phyloP scores from a whole-genome alignment of 1,140 invertebrate genomes.

The Dufourea novaeangliae region DNA sequence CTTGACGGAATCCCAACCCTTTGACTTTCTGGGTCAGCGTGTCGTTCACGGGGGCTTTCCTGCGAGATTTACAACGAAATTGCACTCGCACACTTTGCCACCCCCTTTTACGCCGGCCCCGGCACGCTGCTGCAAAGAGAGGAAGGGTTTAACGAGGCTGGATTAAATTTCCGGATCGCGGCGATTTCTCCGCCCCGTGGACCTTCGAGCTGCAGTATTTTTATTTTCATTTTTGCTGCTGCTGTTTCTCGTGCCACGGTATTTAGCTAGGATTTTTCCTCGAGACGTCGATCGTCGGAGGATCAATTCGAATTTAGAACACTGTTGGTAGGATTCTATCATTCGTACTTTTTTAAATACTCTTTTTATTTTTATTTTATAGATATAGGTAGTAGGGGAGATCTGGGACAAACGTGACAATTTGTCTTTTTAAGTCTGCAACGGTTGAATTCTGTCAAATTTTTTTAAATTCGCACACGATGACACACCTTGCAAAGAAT shows the following conservation, averaged over 20 bases:
- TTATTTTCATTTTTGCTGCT: background rate
- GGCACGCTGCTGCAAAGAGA: background rate
- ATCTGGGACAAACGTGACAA: no score
- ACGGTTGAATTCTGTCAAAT: no score
- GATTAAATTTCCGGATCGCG: conserved; percentile 44
- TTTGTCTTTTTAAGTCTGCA: no score
- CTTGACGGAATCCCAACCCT: conserved; percentile 58
- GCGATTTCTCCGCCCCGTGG: conserved; percentile 13
- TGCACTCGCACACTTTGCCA: conserved; percentile 33
- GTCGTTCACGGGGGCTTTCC: conserved; percentile 53
- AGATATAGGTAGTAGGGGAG: no score
- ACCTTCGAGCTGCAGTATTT: background rate
- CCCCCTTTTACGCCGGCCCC: background rate
- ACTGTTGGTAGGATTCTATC: no score
- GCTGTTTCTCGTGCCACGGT: background rate
- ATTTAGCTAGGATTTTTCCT: background rate
- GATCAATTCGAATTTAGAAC: no score
- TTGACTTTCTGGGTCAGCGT: conserved; percentile 71
- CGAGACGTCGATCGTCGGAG: background rate
- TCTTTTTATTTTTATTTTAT: no score
- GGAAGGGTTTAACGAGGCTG: conserved; percentile 24
- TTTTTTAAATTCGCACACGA: no score
- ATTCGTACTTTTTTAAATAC: no score
- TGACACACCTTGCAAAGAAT: no score
- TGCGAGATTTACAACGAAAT: conserved; percentile 60